Evolutionary conservation across 2,113 vertebrate genomes (phyloP).

Genomic region (Phyllopteryx taeniolatus): DNA sequence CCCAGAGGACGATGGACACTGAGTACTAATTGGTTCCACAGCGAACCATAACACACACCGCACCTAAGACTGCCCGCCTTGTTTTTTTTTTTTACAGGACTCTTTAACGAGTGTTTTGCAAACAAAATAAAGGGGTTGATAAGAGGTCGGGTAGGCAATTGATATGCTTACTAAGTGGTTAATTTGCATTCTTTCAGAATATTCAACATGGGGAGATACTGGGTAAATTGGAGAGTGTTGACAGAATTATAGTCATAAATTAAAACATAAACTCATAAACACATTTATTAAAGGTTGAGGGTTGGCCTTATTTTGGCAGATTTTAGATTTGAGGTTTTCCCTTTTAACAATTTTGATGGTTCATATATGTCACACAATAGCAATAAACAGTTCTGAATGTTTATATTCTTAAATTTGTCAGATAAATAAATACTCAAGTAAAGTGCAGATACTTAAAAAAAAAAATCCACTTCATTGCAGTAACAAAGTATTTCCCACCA

Average conservation of each 20-base stretch:
- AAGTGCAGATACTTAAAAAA: background rate
- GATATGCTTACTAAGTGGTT: constrained; percentile 96
- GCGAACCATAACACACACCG: constrained; percentile 81
- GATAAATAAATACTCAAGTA: background rate
- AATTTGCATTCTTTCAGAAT: constrained; percentile 95
- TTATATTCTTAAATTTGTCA: background rate
- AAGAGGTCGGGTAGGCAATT: constrained; percentile 95
- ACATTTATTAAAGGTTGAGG: background rate
- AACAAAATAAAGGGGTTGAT: constrained; percentile 92
- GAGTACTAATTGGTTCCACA: constrained; percentile 93
- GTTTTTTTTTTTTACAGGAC: constrained; percentile 79
- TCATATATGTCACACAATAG: background rate
- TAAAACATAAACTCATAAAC: constrained; percentile 74
- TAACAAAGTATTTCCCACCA: too few relatives aligned
- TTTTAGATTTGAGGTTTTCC: background rate
- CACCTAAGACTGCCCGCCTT: constrained; percentile 79
- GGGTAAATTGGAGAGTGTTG: constrained; percentile 66
- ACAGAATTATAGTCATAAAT: constrained; percentile 69
- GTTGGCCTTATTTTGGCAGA: background rate
- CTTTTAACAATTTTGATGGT: background rate
- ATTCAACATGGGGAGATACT: constrained; percentile 68
- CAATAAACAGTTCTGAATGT: background rate
- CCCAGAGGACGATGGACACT: constrained; percentile 72
- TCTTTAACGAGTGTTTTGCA: constrained; percentile 87
- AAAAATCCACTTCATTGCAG: background rate